phyloP scores from a whole-genome alignment of 2,113 vertebrate genomes.

The Monarcha castaneiventris region DNA sequence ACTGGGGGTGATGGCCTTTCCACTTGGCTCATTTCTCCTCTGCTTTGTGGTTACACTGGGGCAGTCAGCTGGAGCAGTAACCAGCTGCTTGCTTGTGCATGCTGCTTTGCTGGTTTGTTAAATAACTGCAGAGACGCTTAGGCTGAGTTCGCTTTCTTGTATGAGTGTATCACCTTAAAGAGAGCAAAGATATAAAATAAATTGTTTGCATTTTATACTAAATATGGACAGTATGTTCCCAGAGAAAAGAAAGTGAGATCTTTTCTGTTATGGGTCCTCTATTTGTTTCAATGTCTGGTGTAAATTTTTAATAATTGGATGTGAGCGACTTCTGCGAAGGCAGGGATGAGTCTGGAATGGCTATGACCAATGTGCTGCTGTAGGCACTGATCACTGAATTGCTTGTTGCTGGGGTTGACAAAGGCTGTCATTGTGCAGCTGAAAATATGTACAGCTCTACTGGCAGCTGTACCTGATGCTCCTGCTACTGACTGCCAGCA shows the following conservation, averaged over 20 bases:
- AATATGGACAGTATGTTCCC: not conserved
- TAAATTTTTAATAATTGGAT: not conserved
- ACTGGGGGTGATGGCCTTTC: not conserved
- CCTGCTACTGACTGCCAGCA: not conserved
- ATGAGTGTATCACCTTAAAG: accelerated
- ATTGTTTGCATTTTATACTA: not conserved
- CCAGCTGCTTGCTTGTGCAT: not conserved
- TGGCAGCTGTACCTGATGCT: not conserved
- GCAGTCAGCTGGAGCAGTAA: not conserved
- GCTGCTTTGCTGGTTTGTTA: not conserved
- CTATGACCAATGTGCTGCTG: not conserved
- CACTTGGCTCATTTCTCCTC: not conserved
- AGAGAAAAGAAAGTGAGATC: not conserved
- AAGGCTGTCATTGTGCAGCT: not conserved
- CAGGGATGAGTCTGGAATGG: not conserved
- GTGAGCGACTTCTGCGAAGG: not conserved
- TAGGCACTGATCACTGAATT: not conserved
- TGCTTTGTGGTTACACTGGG: not conserved
- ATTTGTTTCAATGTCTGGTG: accelerated
- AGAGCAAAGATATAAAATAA: not conserved
- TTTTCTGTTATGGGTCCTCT: not conserved
- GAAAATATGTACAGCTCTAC: not conserved
- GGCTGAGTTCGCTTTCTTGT: not conserved
- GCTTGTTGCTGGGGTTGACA: not conserved
- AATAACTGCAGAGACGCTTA: not conserved